A percentile compares a stretch with the other conserved stretches of the same genome.
phyloP scores from a whole-genome alignment of 2,113 vertebrate species.

The Etia nguti region DNA sequence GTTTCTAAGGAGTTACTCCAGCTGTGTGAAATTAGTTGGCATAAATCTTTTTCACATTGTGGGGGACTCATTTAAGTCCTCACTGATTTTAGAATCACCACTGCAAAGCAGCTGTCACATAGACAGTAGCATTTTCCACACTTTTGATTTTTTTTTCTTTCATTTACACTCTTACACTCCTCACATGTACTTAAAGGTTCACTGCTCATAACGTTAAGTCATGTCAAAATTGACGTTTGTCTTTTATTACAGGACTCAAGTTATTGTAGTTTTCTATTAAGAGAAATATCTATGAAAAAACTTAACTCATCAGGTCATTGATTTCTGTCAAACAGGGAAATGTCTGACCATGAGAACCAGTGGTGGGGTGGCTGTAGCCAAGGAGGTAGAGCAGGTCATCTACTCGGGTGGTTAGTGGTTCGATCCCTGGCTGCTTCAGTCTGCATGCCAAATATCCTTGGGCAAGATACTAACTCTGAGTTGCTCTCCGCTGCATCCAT shows the following conservation, averaged over 20 bases:
- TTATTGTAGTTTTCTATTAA: background rate
- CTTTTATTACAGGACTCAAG: background rate
- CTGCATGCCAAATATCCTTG: background rate
- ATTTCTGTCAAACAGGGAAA: background rate
- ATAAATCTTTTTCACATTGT: background rate
- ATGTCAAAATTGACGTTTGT: background rate
- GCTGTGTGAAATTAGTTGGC: background rate
- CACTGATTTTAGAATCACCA: background rate
- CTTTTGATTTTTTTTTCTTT: background rate
- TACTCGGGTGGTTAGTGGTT: background rate
- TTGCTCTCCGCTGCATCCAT: background rate
- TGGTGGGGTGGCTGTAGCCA: background rate
- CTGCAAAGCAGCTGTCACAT: background rate
- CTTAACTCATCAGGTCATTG: background rate
- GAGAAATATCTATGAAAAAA: background rate
- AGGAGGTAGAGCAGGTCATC: background rate
- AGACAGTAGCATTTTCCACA: background rate
- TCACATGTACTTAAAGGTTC: background rate
- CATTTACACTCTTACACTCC: background rate
- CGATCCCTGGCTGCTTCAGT: background rate
- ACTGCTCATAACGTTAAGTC: background rate
- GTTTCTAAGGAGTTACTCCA: background rate
- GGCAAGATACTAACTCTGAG: background rate
- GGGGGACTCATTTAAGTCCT: background rate
- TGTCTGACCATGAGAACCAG: too few species aligned